phyloP scores from a whole-genome alignment of 2,797 vertebrate genomes.

The Trachurus trachurus region DNA sequence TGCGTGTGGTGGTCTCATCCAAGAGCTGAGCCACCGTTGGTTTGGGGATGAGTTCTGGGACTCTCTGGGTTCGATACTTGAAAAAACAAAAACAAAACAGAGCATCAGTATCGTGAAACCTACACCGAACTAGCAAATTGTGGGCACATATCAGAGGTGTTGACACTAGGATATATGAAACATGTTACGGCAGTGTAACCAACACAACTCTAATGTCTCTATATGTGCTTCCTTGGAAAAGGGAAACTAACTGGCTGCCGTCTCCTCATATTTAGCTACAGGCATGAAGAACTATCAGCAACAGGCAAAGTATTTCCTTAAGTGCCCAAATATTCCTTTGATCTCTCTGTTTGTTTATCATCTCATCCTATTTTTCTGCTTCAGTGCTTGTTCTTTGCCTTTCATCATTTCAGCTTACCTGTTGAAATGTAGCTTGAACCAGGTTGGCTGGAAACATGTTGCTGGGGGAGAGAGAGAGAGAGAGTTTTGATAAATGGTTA shows the following conservation, averaged over 20 bases:
- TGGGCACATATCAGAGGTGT: neutral
- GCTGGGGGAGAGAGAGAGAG: conserved; percentile 77
- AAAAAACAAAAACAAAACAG: conserved; percentile 34
- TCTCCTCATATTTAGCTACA: too few relatives aligned
- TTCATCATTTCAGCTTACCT: conserved; percentile 85
- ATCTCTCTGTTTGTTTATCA: too few relatives aligned
- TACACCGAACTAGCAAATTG: neutral
- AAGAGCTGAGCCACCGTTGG: conserved; percentile 78
- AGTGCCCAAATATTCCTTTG: too few relatives aligned
- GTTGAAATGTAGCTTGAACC: conserved; percentile 98
- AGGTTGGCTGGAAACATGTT: conserved; percentile 99
- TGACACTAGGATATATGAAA: neutral
- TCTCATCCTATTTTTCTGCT: neutral
- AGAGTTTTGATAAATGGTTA: conserved; percentile 41
- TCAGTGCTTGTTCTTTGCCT: neutral
- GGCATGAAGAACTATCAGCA: too few relatives aligned
- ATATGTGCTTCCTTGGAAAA: too few relatives aligned
- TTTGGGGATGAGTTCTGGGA: conserved; percentile 89
- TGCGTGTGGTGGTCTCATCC: conserved; percentile 87
- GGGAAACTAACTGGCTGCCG: too few relatives aligned
- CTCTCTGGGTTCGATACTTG: conserved; percentile 95
- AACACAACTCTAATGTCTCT: too few relatives aligned
- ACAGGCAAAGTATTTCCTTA: too few relatives aligned
- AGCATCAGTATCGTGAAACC: conserved; percentile 1
- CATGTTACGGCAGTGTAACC: neutral